These are phyloP conservation scores for Lithobius niger DNA, from an alignment of 1,140 invertebrate species.

Conservation along the genomic window DNA sequence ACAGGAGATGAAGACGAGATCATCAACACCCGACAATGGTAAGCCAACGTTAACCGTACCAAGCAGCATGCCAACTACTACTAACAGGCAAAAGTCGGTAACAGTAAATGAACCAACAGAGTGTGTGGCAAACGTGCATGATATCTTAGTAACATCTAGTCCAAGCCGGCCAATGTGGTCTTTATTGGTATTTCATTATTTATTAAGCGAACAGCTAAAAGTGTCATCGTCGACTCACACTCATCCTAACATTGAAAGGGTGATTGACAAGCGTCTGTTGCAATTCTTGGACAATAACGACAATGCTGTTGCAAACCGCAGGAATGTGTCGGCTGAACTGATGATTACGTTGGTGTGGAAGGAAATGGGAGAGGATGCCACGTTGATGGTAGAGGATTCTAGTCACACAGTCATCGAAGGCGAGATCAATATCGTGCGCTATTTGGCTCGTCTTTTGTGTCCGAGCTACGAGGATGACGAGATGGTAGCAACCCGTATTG, in stretches of 20 bases:
- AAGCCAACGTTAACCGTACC: background rate
- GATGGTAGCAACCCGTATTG: conserved; percentile 34
- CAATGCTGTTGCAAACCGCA: conserved; percentile 16
- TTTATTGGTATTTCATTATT: conserved; percentile 29
- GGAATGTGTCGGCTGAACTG: conserved; percentile 13
- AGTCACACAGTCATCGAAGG: conserved; percentile 34
- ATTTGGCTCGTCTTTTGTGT: conserved; percentile 37
- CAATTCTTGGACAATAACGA: background rate
- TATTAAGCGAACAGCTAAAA: conserved; percentile 24
- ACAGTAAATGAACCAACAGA: background rate
- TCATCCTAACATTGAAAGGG: conserved; percentile 32
- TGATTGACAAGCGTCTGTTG: background rate
- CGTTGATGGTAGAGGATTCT: conserved; percentile 22
- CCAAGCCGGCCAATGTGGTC: conserved; percentile 35
- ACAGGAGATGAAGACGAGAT: conserved; percentile 14
- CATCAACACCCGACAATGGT: background rate
- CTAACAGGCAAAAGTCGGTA: background rate
- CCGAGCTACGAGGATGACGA: conserved; percentile 33
- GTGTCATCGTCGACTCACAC: conserved; percentile 27
- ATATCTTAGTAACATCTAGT: conserved; percentile 36
- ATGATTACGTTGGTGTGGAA: conserved; percentile 39
- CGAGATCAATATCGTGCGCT: conserved; percentile 38
- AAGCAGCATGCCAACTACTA: background rate
- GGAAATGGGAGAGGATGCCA: conserved; percentile 29
- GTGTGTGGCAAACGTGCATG: no score